Percentiles rank a stretch among this genome's conserved stretches.
phyloP scores from a whole-genome alignment of 1,140 invertebrate species.

The Planococcus citri region DNA sequence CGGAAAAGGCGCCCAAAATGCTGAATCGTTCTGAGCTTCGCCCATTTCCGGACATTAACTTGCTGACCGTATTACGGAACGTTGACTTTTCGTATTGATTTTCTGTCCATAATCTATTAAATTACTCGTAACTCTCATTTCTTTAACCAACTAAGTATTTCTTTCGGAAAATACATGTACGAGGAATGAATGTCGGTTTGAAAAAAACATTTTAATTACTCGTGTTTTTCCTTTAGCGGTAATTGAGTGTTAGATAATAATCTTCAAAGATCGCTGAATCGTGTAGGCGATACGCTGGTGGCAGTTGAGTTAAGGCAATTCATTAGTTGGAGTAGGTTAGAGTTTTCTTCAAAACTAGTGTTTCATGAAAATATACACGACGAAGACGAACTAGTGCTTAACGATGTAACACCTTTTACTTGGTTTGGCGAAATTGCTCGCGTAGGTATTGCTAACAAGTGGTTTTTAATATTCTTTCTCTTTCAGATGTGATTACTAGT shows the following conservation, averaged over 20 bases:
- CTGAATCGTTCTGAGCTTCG: neutral
- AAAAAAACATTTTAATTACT: neutral
- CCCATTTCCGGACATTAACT: neutral
- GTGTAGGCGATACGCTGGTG: neutral
- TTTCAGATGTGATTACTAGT: no score
- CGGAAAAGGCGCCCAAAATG: no score
- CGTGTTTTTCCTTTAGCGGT: neutral
- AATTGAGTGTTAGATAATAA: neutral
- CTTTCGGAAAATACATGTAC: neutral
- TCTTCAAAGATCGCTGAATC: neutral
- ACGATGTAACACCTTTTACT: neutral
- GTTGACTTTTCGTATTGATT: neutral
- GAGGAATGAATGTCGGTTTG: no score
- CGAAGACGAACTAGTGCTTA: neutral
- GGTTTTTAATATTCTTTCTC: no score
- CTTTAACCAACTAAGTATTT: neutral
- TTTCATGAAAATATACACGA: neutral
- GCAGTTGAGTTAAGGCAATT: neutral
- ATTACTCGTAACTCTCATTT: neutral
- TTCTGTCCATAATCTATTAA: neutral
- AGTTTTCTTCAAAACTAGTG: neutral
- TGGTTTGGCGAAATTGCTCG: neutral
- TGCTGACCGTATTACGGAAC: neutral
- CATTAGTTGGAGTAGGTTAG: neutral
- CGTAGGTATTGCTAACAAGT: neutral